Percentiles rank a stretch among this genome's conserved stretches.
Conservation (phyloP, 2,888 invertebrate species). For the Brachyptera risi region DNA sequence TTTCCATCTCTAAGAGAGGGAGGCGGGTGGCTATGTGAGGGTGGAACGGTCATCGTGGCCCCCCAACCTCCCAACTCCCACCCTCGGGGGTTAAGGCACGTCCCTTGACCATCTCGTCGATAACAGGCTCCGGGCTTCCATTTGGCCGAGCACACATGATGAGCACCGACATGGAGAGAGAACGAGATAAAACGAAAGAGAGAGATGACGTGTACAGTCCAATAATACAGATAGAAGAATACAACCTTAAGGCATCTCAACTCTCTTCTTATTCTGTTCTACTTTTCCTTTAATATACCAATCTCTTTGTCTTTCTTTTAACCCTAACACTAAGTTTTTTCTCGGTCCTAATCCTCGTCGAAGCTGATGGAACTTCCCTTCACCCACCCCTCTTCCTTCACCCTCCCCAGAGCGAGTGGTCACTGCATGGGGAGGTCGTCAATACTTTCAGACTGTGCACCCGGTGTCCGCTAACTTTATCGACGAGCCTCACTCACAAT, state of each 20-base stretch:
- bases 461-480: constrained; percentile 30
- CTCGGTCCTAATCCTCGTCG: constrained; percentile 21
- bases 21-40: constrained; percentile 16
- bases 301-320: constrained; percentile 38
- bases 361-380: constrained; percentile 26
- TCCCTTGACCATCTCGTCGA: constrained; percentile 33
- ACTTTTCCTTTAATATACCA: constrained; percentile 42
- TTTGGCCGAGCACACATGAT: constrained; percentile 23
- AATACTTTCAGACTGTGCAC: constrained; percentile 23
- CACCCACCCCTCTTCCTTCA: constrained; percentile 35
- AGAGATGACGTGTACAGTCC: constrained; percentile 22
- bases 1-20: background rate
- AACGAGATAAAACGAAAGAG: constrained; percentile 1
- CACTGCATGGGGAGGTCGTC: constrained; percentile 26
- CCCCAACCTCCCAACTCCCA: constrained; percentile 14
- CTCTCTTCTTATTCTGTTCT: constrained; percentile 26
- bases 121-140: constrained; percentile 31
- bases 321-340: constrained; percentile 26
- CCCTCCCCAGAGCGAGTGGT: constrained; percentile 37
- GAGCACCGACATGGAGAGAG: constrained; percentile 19
- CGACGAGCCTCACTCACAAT: constrained; percentile 29
- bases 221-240: constrained; percentile 19
- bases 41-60: constrained; percentile 22
- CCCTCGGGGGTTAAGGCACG: constrained; percentile 14
- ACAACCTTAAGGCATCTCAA: constrained; percentile 24